These are phyloP conservation scores for Ceyx melanurus DNA, from an alignment of 2,113 vertebrate species.

Conservation along the genomic window DNA sequence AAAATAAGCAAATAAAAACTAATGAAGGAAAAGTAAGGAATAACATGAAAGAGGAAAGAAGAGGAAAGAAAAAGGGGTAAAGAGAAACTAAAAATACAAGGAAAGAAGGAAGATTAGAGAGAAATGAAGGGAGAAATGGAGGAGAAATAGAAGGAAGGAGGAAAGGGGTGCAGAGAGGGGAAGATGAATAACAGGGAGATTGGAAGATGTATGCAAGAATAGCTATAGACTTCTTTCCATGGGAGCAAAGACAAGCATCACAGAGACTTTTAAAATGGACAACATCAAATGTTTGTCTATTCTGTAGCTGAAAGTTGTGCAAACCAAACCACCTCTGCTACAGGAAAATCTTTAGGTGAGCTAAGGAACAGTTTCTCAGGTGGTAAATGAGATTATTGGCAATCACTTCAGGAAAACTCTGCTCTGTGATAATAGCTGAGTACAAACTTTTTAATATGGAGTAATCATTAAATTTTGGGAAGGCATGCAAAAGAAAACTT, in stretches of 20 bases:
- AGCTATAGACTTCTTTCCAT: not conserved
- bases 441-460: not conserved
- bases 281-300: not conserved
- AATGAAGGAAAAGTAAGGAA: not conserved
- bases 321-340: not conserved
- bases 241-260: not conserved
- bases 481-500: not conserved
- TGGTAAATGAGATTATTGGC: not conserved
- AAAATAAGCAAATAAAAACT: too few relatives aligned
- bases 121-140: not conserved
- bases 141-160: not conserved
- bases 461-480: not conserved
- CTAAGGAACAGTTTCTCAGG: not conserved
- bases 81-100: not conserved
- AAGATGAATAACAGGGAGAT: not conserved
- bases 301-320: not conserved
- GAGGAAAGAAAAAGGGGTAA: not conserved
- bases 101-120: not conserved
- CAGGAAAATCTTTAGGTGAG: not conserved
- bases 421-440: not conserved
- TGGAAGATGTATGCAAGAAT: not conserved
- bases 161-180: not conserved
- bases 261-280: not conserved
- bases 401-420: not conserved
- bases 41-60: not conserved